phyloP scores from a whole-genome alignment of 2,888 invertebrate genomes.

The Ypsolopha scabrella region DNA sequence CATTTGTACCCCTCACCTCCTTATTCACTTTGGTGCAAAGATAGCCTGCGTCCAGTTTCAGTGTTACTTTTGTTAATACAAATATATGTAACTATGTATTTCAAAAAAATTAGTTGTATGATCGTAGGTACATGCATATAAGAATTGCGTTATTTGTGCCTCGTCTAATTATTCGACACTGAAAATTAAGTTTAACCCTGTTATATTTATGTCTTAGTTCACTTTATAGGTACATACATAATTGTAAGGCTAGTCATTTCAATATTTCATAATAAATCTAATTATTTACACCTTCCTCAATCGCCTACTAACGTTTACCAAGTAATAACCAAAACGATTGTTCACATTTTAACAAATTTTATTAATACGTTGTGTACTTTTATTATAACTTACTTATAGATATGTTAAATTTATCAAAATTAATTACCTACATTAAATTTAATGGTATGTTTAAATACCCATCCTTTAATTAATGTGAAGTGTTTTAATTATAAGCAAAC shows the following conservation, averaged over 20 bases:
- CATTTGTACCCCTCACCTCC: too few relatives aligned
- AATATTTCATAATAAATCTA: slow-evolving; percentile 20
- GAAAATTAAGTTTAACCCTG: too few relatives aligned
- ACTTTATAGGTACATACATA: slow-evolving; percentile 8
- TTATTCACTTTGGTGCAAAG: too few relatives aligned
- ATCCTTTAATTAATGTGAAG: slow-evolving; percentile 30
- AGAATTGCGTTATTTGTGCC: slow-evolving; percentile 20
- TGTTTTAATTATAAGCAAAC: slow-evolving; percentile 17
- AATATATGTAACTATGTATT: too few relatives aligned
- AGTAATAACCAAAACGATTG: slow-evolving; percentile 63
- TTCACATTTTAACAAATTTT: slow-evolving; percentile 59
- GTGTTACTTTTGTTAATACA: background rate
- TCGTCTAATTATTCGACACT: slow-evolving; percentile 6
- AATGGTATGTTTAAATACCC: slow-evolving; percentile 45
- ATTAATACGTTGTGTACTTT: slow-evolving; percentile 55
- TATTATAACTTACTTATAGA: slow-evolving; percentile 27
- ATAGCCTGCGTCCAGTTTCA: background rate
- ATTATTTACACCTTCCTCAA: slow-evolving; percentile 2
- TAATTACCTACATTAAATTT: slow-evolving; percentile 6
- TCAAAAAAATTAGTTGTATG: slow-evolving; percentile 20
- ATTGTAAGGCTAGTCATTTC: slow-evolving; percentile 25
- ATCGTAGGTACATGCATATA: slow-evolving; percentile 14
- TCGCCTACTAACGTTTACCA: slow-evolving; percentile 17
- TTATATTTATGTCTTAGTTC: background rate
- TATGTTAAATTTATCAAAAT: slow-evolving; percentile 33